phyloP scores from a whole-genome alignment of 2,113 vertebrate species.

The Scartelaos histophorus region DNA sequence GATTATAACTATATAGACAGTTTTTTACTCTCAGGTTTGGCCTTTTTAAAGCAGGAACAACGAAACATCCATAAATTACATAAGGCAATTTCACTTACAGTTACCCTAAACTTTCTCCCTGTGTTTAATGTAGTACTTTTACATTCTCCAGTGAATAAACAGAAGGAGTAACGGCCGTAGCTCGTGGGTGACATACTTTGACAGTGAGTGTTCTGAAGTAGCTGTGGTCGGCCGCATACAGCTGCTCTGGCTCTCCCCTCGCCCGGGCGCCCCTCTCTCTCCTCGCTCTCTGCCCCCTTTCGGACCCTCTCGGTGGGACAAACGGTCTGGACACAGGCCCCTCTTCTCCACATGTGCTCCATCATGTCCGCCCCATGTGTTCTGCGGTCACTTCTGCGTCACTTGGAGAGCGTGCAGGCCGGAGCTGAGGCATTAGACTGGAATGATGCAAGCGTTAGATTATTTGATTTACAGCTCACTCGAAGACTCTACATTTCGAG shows the following conservation, averaged over 20 bases:
- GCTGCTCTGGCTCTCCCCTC: conserved; percentile 14
- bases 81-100: not conserved
- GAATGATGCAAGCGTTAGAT: not conserved
- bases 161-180: not conserved
- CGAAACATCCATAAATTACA: no score
- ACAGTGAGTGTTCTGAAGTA: conserved; percentile 36
- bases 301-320: conserved; percentile 7
- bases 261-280: conserved; percentile 35
- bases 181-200: not conserved
- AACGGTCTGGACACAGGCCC: not conserved
- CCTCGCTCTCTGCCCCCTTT: conserved; percentile 5
- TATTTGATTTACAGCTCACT: not conserved
- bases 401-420: conserved; percentile 3
- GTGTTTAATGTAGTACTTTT: not conserved
- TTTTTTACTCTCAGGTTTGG: no score
- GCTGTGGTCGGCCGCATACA: conserved; percentile 45
- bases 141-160: conserved; percentile 11
- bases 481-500: not conserved
- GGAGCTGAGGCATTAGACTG: not conserved
- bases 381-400: conserved; percentile 26
- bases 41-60: no score
- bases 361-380: conserved; percentile 32
- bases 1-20: no score
- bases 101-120: no score
- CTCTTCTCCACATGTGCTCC: conserved; percentile 1